Percentiles rank a stretch among this genome's conserved stretches.
Evolutionary conservation across 92 coral and sea anemone species (phyloP).

Genomic region (Umimayanthus kanabou): DNA sequence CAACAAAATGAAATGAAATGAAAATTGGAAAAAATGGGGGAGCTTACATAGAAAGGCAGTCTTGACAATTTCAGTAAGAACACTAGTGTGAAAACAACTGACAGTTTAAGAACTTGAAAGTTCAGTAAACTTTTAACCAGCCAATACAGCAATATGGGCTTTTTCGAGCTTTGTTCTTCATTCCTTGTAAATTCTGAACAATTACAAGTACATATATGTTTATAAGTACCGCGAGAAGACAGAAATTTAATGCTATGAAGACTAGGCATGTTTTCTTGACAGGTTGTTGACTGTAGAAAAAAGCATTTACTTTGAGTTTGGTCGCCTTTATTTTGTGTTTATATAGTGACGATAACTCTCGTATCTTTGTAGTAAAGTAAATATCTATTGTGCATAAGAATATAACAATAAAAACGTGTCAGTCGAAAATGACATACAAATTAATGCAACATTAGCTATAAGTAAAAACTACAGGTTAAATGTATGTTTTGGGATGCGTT

Average conservation of each 20-base stretch:
- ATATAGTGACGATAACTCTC: background rate
- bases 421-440: no score
- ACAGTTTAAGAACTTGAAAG: background rate
- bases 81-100: background rate
- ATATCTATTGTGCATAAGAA: no score
- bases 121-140: background rate
- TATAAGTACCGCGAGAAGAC: background rate
- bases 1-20: no score
- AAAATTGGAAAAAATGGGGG: background rate
- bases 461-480: no score
- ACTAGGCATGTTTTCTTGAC: no score
- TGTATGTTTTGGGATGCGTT: no score
- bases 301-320: background rate
- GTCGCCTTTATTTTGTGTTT: background rate
- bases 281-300: no score
- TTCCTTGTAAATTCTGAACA: background rate
- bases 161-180: background rate
- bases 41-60: background rate
- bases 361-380: no score
- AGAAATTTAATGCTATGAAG: background rate
- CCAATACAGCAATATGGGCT: background rate
- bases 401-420: no score
- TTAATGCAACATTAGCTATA: no score
- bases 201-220: no score
- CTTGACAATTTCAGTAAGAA: background rate